Percentiles rank a stretch among this genome's conserved stretches.
Evolutionary conservation across 2,797 vertebrate genomes (phyloP).

Genomic region (Iguana delicatissima): DNA sequence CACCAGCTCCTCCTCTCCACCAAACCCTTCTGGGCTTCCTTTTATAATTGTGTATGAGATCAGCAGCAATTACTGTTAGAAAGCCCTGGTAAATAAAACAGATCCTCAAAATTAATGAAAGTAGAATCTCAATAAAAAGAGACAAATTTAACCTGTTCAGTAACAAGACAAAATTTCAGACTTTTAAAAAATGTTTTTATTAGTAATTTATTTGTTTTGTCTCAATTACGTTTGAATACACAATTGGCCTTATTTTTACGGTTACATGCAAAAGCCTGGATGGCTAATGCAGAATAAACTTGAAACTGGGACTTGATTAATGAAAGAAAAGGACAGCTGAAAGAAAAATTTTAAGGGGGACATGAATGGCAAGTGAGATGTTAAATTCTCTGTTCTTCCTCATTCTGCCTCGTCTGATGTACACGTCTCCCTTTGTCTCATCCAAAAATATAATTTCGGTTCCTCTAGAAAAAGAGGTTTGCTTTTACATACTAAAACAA

Average conservation of each 20-base stretch:
- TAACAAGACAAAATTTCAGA: too few species aligned
- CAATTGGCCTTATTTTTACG: too few species aligned
- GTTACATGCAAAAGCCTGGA: too few species aligned
- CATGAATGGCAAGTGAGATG: neutral
- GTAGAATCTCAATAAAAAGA: neutral
- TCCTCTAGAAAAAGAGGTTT: neutral
- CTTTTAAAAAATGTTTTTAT: too few species aligned
- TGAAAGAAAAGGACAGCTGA: neutral
- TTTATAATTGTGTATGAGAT: neutral
- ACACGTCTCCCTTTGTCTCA: neutral
- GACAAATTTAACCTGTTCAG: too few species aligned
- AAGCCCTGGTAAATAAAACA: neutral
- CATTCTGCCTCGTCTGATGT: neutral
- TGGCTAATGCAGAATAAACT: too few species aligned
- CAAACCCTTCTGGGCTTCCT: neutral
- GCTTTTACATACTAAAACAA: neutral
- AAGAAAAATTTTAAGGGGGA: neutral
- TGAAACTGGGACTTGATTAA: too few species aligned
- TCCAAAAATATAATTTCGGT: neutral
- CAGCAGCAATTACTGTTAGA: neutral
- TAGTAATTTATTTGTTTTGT: too few species aligned
- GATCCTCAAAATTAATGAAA: neutral
- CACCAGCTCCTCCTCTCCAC: too few species aligned
- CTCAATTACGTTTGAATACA: too few species aligned
- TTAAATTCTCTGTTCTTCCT: neutral